Evolutionary conservation across 92 coral and sea anemone species (phyloP).

Genomic region (Phenganax subtilis): DNA sequence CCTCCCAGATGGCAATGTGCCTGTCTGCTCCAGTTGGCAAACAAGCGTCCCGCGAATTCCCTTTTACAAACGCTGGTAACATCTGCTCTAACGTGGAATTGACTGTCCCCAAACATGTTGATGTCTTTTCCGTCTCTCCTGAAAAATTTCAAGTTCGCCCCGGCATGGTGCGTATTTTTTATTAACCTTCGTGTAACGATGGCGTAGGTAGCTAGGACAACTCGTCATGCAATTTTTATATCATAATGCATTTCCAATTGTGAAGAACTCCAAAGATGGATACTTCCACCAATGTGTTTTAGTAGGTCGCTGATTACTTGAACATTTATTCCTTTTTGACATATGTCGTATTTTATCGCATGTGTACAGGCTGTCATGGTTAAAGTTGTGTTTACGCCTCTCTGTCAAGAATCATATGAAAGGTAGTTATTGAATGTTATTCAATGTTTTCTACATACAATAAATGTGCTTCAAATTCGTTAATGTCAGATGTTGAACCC

Average conservation of each 20-base stretch:
- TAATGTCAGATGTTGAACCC: neutral
- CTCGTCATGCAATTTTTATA: too few relatives aligned
- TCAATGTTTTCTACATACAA: slow-evolving; percentile 19
- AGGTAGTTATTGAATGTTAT: slow-evolving; percentile 41
- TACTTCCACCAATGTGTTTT: neutral
- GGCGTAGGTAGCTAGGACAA: neutral
- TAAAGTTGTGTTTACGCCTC: slow-evolving; percentile 57
- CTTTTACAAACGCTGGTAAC: slow-evolving; percentile 87
- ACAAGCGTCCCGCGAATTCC: slow-evolving; percentile 68
- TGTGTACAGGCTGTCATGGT: slow-evolving; percentile 57
- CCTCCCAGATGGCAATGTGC: slow-evolving; percentile 59
- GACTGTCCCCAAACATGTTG: slow-evolving; percentile 60
- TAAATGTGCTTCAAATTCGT: neutral
- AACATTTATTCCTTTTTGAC: neutral
- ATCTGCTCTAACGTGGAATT: slow-evolving; percentile 80
- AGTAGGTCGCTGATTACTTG: too few relatives aligned
- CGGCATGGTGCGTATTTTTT: slow-evolving; percentile 54
- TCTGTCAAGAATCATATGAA: slow-evolving; percentile 51
- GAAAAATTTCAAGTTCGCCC: slow-evolving; percentile 69
- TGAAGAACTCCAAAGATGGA: neutral
- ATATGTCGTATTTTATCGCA: neutral
- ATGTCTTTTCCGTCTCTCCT: slow-evolving; percentile 72
- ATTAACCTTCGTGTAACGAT: neutral
- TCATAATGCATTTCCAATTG: neutral
- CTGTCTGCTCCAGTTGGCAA: slow-evolving; percentile 76